Evolutionary conservation across 2,797 vertebrate species (phyloP).

Genomic region (Sitta carolinensis): DNA sequence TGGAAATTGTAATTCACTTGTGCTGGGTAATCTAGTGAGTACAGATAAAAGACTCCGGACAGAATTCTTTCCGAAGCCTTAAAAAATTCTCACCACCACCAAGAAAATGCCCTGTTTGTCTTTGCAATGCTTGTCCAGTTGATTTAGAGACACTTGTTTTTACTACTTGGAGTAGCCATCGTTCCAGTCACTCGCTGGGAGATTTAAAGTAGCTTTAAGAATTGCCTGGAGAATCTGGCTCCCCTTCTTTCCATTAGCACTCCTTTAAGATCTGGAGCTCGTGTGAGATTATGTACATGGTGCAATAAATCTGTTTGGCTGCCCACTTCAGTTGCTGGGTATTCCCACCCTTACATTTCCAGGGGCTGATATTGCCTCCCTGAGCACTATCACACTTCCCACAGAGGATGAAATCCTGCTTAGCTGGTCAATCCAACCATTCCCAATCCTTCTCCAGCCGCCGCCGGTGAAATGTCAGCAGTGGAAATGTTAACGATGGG

Average conservation of each 20-base stretch:
- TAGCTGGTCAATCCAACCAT: neutral
- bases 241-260: constrained; percentile 61
- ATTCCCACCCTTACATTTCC: constrained; percentile 64
- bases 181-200: constrained; percentile 18
- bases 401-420: constrained; percentile 41
- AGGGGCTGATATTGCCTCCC: constrained; percentile 37
- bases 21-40: neutral
- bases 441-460: neutral
- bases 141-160: constrained; percentile 55
- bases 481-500: neutral
- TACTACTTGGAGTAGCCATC: constrained; percentile 38
- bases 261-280: constrained; percentile 30
- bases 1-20: constrained; percentile 10
- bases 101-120: constrained; percentile 49
- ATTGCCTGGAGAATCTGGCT: constrained; percentile 27
- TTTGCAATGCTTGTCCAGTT: constrained; percentile 55
- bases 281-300: constrained; percentile 32
- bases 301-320: constrained; percentile 64
- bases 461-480: neutral
- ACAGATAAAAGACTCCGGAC: constrained; percentile 32
- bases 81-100: constrained; percentile 32
- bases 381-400: constrained; percentile 14
- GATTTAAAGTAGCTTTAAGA: constrained; percentile 57
- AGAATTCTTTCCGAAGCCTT: neutral
- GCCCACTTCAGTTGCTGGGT: constrained; percentile 57